Conservation (phyloP, 2,888 invertebrate species). For the Lagria hirta region DNA sequence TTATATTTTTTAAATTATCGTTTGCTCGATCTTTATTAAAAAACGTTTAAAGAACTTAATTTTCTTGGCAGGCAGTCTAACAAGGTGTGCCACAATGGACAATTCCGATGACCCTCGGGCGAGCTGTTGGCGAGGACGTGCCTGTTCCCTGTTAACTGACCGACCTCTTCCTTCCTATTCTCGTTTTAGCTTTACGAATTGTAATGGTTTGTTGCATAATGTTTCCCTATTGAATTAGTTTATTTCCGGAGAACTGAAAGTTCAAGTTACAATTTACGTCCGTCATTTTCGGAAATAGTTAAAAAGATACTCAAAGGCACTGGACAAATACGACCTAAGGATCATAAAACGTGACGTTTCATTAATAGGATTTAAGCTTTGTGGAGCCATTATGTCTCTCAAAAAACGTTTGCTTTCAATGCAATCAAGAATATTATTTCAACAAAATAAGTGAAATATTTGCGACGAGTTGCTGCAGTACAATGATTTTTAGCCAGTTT, state of each 20-base stretch:
- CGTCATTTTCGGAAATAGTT: constrained; percentile 16
- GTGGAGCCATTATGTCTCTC: constrained; percentile 14
- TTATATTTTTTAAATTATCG: no score
- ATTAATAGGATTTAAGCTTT: constrained; percentile 20
- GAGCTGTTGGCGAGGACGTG: constrained; percentile 34
- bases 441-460: no score
- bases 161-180: constrained; percentile 28
- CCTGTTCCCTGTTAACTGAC: constrained; percentile 28
- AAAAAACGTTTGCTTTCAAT: neutral
- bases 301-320: constrained; percentile 6
- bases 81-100: constrained; percentile 35
- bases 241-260: constrained; percentile 19
- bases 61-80: constrained; percentile 26
- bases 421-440: neutral
- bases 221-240: constrained; percentile 28
- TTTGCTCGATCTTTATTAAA: no score
- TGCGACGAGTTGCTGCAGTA: no score
- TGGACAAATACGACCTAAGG: constrained; percentile 12
- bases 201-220: constrained; percentile 28
- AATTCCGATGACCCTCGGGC: constrained; percentile 35
- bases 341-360: constrained; percentile 15
- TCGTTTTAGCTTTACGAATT: constrained; percentile 19
- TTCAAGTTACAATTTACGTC: constrained; percentile 13
- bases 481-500: no score
- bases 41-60: no score